A percentile compares a stretch with the other conserved stretches of the same genome.
phyloP scores from a whole-genome alignment of 2,113 vertebrate genomes.

The Solea senegalensis region DNA sequence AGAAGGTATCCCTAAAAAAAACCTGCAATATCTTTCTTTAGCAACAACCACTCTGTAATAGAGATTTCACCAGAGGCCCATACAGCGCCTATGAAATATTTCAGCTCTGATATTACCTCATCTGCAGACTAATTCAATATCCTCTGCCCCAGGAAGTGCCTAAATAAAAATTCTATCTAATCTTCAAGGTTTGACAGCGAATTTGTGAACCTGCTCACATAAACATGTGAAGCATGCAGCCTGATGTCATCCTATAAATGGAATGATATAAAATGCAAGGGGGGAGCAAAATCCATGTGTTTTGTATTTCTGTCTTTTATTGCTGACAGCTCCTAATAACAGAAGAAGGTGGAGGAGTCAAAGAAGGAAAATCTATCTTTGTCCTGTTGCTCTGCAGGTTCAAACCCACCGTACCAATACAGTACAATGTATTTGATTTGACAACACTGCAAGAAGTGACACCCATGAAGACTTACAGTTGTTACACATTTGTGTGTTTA shows the following conservation, averaged over 20 bases:
- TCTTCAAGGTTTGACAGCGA: constrained; percentile 30
- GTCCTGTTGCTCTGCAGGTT: not conserved
- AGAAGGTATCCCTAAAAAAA: constrained; percentile 5
- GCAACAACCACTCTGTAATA: constrained; percentile 20
- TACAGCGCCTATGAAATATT: constrained; percentile 40
- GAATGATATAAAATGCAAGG: constrained; percentile 2
- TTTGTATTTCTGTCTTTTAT: not conserved
- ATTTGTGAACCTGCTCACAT: constrained; percentile 25
- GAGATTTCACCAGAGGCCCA: constrained; percentile 51
- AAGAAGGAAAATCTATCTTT: not conserved
- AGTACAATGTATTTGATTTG: not conserved
- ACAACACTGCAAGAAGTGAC: not conserved
- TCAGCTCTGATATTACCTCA: constrained; percentile 42
- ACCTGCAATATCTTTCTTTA: constrained; percentile 20
- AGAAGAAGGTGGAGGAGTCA: not conserved
- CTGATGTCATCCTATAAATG: constrained; percentile 10
- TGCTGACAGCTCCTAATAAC: not conserved
- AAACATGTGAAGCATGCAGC: constrained; percentile 7
- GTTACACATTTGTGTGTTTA: too few relatives aligned
- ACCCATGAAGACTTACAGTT: too few relatives aligned
- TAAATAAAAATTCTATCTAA: constrained; percentile 47
- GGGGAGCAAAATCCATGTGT: not conserved
- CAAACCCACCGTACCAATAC: not conserved
- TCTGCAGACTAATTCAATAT: constrained; percentile 54
- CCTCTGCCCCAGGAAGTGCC: constrained; percentile 34